phyloP scores from a whole-genome alignment of 1,140 invertebrate species.

The Saccostrea echinata region DNA sequence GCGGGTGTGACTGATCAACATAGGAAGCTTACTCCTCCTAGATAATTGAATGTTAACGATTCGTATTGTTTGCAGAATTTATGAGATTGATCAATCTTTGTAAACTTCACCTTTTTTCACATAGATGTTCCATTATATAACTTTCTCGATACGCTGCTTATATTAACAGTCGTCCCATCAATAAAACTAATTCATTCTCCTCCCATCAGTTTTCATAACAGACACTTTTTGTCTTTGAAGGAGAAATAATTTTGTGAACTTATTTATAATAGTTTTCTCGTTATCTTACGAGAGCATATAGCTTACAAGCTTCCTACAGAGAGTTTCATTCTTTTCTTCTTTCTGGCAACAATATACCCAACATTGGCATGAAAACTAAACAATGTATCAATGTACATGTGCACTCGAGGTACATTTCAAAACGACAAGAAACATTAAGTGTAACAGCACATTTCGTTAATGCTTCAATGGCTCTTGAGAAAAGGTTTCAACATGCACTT shows the following conservation, averaged over 20 bases:
- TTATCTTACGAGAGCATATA: conserved; percentile 3
- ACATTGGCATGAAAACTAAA: background rate
- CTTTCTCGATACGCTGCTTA: no score
- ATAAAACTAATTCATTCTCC: background rate
- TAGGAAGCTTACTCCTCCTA: no score
- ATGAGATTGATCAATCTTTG: no score
- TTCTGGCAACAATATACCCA: background rate
- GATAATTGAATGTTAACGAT: no score
- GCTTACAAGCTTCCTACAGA: background rate
- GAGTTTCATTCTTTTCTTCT: background rate
- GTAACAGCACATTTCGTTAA: conserved; percentile 17
- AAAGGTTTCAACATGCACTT: background rate
- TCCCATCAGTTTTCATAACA: background rate
- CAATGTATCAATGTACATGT: background rate
- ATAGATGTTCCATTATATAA: no score
- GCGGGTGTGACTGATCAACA: no score
- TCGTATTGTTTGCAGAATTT: no score
- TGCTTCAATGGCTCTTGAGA: background rate
- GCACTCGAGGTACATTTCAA: background rate
- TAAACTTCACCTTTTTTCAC: no score
- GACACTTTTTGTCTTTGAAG: background rate
- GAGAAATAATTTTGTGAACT: background rate
- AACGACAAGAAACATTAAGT: background rate
- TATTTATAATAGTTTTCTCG: background rate
- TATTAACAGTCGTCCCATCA: no score